Evolutionary conservation across 2,888 invertebrate species (phyloP), one percentile per base, ranked within the genome.

Genomic region (Pelosia muscerda): DNA sequence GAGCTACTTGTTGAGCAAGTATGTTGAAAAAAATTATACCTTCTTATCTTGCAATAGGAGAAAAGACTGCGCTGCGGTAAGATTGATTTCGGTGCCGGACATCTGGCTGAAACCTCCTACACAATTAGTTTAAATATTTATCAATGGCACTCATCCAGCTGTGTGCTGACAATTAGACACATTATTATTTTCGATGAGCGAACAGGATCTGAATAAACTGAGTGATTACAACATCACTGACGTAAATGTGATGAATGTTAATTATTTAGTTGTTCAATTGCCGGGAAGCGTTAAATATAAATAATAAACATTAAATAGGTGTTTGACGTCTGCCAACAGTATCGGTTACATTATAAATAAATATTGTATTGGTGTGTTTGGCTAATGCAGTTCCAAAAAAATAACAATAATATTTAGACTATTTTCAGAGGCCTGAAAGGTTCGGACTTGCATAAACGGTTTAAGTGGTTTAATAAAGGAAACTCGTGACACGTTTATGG

Each of bases 261-360:
- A 23, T 38, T 25, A 49, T 49, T 49, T 49, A 49, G 49, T 59
- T 23, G 23, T 56, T 38, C 8, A 9, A 10, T 59, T 59, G 23
- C 3, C 59, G 34, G 59, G 59, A 59, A 59, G 23, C 23, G 22
- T 38, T 15, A 38, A 59, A 59, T 23, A 59, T 38, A 59, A 59
- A 59, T 59, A 23, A 59, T 59, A 59, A 59, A 59, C 59, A 38
- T 38, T 38, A 38, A n/a, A 59, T 59, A 15, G 19, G 23, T 59
- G 59, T 34, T 25, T 38, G 23, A 38, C 38, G 59, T 59, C 23
- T 59, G 23, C 15, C 23, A 59, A 59, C 23, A 19, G 38, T 19
- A 23, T 59, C 1, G 38, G 19, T 23, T 38, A 23, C 34, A 34
- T n/a, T 49, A 49, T 49, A 49, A 34, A 59, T 23, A 56, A 8